phyloP scores from a whole-genome alignment of 2,113 vertebrate species.

The Podarcis muralis region DNA sequence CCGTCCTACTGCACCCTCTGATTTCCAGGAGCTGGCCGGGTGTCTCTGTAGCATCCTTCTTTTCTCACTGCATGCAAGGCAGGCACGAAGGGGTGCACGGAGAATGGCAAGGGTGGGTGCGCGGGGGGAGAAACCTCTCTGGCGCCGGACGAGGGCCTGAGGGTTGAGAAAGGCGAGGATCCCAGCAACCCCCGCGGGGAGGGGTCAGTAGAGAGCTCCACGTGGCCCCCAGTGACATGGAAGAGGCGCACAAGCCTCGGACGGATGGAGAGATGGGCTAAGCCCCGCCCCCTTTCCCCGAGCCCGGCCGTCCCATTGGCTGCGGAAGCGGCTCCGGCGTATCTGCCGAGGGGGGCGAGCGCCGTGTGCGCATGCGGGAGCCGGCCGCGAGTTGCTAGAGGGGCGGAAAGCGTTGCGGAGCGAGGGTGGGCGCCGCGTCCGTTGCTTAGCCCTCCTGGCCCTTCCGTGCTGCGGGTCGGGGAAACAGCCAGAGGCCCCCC shows the following conservation, averaged over 20 bases:
- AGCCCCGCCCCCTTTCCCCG: not conserved
- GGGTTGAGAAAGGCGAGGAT: not conserved
- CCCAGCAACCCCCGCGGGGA: not conserved
- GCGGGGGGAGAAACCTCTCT: not conserved
- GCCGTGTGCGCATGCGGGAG: not conserved
- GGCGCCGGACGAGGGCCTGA: not conserved
- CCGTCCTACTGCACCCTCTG: too few species aligned
- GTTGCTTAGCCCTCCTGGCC: not conserved
- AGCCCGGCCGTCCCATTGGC: constrained; percentile 7
- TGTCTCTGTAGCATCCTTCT: not conserved
- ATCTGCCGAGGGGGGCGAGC: not conserved
- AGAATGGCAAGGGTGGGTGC: too few species aligned
- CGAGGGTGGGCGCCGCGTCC: not conserved
- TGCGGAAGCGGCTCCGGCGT: not conserved
- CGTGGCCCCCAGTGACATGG: not conserved
- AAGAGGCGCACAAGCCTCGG: not conserved
- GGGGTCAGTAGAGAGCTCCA: not conserved
- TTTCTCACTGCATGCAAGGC: not conserved
- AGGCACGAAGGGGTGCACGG: not conserved
- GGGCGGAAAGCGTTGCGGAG: not conserved
- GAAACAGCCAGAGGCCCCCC: not conserved
- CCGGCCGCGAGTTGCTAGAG: not conserved
- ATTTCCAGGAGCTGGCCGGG: not conserved
- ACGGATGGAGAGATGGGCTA: too few species aligned
- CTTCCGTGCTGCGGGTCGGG: too few species aligned